These are phyloP conservation scores for Drosophila quadrilineata DNA, from an alignment of 1,140 invertebrate genomes.

Conservation along the genomic window DNA sequence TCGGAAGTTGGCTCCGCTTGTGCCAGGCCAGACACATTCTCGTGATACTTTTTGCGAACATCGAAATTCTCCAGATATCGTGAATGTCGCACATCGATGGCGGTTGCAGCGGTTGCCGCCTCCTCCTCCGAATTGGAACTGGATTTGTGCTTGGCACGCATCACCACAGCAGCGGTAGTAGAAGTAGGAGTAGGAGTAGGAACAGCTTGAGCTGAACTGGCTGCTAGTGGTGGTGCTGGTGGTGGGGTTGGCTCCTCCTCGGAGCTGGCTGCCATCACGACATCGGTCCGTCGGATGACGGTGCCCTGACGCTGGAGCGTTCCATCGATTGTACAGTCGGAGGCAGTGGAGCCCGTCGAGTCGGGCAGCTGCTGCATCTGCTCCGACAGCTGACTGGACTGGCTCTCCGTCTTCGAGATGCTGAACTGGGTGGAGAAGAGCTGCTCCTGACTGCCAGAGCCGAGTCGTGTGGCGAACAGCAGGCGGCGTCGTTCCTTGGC, in stretches of 20 bases:
- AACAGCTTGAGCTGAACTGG: too few species aligned
- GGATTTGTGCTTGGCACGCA: conserved; percentile 65
- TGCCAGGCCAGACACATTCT: conserved; percentile 47
- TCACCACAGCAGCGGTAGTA: conserved; percentile 33
- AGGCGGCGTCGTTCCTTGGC: conserved; percentile 78
- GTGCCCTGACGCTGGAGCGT: conserved; percentile 72
- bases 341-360: conserved; percentile 39
- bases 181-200: too few species aligned
- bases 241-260: conserved; percentile 39
- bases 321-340: conserved; percentile 39
- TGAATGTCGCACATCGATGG: conserved; percentile 64
- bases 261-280: conserved; percentile 29
- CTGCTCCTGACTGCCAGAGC: conserved; percentile 81
- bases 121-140: conserved; percentile 73
- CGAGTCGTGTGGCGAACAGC: conserved; percentile 81
- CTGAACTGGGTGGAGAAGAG: conserved; percentile 82
- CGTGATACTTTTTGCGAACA: conserved; percentile 74
- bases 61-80: conserved; percentile 78
- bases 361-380: conserved; percentile 62
- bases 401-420: conserved; percentile 82
- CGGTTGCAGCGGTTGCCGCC: conserved; percentile 28
- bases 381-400: conserved; percentile 82
- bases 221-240: conserved; percentile 1
- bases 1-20: background rate
- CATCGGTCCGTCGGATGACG: conserved; percentile 55